Evolutionary conservation across 2,113 vertebrate genomes (phyloP).

Genomic region (Meles meles): DNA sequence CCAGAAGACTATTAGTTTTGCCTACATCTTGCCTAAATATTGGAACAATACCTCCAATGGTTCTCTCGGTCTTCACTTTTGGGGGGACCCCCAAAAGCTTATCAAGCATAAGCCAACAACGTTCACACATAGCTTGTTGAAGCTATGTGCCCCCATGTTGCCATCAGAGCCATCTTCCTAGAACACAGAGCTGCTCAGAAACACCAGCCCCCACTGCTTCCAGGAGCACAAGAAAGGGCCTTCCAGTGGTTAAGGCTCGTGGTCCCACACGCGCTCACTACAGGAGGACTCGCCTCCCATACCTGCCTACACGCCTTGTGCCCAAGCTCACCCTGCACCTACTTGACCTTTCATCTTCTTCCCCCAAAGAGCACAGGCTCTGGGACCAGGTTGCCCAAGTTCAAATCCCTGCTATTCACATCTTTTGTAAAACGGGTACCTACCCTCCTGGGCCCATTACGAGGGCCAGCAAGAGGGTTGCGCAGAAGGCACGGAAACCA

Average conservation of each 20-base stretch:
- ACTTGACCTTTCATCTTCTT: rapidly evolving
- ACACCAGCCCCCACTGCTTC: neutral
- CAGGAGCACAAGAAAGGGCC: neutral
- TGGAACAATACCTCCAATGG: no score
- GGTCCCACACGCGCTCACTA: neutral
- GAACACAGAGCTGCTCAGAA: neutral
- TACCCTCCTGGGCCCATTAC: no score
- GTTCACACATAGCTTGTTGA: neutral
- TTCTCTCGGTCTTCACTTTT: neutral
- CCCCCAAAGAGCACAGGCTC: neutral
- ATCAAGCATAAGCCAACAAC: neutral
- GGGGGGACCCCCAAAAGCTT: neutral
- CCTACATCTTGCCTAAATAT: neutral
- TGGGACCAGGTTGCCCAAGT: neutral
- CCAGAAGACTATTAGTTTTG: rapidly evolving
- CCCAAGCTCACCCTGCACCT: neutral
- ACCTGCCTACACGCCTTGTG: rapidly evolving
- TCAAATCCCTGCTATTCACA: neutral
- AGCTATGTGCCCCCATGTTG: neutral
- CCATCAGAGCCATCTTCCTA: neutral
- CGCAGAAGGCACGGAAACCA: rapidly evolving
- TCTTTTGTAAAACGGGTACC: neutral
- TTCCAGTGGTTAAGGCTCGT: neutral
- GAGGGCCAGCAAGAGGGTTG: neutral
- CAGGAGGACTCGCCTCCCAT: neutral